Conservation (phyloP, 1,140 invertebrate genomes). For the Tyrophagus putrescentiae region DNA sequence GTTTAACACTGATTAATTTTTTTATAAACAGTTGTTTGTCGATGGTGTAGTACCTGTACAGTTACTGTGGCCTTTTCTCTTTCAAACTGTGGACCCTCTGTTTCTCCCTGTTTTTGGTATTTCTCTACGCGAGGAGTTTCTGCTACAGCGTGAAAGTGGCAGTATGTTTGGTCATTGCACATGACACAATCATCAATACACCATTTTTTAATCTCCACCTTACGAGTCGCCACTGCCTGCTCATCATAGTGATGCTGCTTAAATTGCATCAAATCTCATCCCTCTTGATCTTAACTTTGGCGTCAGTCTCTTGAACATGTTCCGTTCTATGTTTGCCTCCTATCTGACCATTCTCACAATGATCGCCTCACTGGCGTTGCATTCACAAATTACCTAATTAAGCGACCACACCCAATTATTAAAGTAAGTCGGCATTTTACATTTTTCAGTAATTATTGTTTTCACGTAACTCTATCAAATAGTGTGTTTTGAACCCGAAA, state of each 20-base stretch:
- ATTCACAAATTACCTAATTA: too few species aligned
- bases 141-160: constrained; percentile 48
- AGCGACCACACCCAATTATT: too few species aligned
- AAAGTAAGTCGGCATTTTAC: too few species aligned
- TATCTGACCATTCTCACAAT: constrained; percentile 48
- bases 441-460: too few species aligned
- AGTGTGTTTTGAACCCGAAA: too few species aligned
- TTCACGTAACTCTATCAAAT: too few species aligned
- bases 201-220: constrained; percentile 9
- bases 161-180: background rate
- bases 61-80: constrained; percentile 55
- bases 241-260: background rate
- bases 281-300: constrained; percentile 56
- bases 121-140: constrained; percentile 61
- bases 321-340: constrained; percentile 45
- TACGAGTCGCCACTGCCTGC: background rate
- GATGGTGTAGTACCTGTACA: constrained; percentile 47
- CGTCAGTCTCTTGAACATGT: constrained; percentile 54
- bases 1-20: constrained; percentile 29
- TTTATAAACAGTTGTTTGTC: constrained; percentile 35
- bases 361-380: constrained; percentile 52
- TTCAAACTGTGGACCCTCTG: constrained; percentile 66
- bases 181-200: constrained; percentile 1
- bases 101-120: constrained; percentile 58
- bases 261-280: too few species aligned